Conservation (phyloP, 2,888 invertebrate species). For the Anticlea derivata region DNA sequence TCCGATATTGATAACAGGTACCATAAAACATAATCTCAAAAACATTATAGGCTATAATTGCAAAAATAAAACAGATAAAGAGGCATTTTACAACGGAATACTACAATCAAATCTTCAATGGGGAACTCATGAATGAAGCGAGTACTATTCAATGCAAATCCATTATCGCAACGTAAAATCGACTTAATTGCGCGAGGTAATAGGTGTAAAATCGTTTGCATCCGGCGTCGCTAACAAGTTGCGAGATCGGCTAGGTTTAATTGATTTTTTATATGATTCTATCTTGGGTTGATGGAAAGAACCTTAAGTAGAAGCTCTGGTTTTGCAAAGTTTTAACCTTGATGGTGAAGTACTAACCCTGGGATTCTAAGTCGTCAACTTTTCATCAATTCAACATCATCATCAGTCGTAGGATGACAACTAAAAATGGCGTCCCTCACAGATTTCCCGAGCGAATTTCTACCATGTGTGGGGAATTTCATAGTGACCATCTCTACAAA, state of each 20-base stretch:
- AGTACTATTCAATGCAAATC: slow-evolving; percentile 72
- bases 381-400: no score
- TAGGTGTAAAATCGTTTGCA: slow-evolving; percentile 65
- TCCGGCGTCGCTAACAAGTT: slow-evolving; percentile 51
- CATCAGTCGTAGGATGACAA: no score
- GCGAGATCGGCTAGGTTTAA: slow-evolving; percentile 40
- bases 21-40: slow-evolving; percentile 1
- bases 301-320: slow-evolving; percentile 24
- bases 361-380: no score
- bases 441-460: no score
- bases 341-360: neutral
- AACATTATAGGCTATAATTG: slow-evolving; percentile 12
- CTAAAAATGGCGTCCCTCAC: no score
- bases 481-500: no score
- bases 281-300: slow-evolving; percentile 29
- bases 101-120: slow-evolving; percentile 33
- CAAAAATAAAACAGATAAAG: slow-evolving; percentile 28
- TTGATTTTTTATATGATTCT: slow-evolving; percentile 31
- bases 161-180: slow-evolving; percentile 65
- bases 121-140: slow-evolving; percentile 60
- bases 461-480: no score
- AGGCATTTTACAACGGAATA: slow-evolving; percentile 23
- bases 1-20: no score
- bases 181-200: slow-evolving; percentile 65
- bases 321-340: slow-evolving; percentile 3